Conservation (phyloP, 2,797 vertebrate genomes). For the Lerista edwardsae region DNA sequence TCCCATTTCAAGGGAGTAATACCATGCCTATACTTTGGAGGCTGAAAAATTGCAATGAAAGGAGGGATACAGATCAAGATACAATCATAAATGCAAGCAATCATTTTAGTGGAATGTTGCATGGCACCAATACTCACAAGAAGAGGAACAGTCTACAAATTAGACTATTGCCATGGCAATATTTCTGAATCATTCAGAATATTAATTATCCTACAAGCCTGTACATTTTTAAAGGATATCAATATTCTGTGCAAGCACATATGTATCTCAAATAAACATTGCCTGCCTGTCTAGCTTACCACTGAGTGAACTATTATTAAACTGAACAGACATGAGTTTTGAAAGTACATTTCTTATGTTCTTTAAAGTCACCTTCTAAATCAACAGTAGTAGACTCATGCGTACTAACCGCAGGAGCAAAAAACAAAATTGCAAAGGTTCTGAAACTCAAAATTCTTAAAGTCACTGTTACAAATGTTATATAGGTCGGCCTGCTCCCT, state of each 20-base stretch:
- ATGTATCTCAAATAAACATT: too few relatives aligned
- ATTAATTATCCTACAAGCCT: too few relatives aligned
- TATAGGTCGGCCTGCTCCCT: not conserved
- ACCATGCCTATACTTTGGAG: not conserved
- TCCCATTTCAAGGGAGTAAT: not conserved
- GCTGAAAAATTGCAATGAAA: not conserved
- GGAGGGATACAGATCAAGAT: not conserved
- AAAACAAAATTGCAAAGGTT: not conserved
- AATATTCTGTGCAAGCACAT: too few relatives aligned
- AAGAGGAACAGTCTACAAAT: not conserved
- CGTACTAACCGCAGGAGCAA: not conserved
- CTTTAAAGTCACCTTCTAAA: not conserved
- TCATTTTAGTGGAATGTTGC: not conserved
- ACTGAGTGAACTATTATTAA: not conserved
- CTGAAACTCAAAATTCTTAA: not conserved
- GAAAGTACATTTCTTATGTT: not conserved
- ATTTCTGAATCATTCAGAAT: not conserved
- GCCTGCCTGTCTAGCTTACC: too few relatives aligned
- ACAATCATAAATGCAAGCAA: not conserved
- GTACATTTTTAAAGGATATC: too few relatives aligned
- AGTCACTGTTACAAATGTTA: not conserved
- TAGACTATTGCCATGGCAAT: not conserved
- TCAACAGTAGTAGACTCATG: not conserved
- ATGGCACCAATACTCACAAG: not conserved
- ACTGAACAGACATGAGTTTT: not conserved